Base-by-base conservation (phyloP, 2,888 invertebrate species). In the Herminia tarsipennalis region DNA sequence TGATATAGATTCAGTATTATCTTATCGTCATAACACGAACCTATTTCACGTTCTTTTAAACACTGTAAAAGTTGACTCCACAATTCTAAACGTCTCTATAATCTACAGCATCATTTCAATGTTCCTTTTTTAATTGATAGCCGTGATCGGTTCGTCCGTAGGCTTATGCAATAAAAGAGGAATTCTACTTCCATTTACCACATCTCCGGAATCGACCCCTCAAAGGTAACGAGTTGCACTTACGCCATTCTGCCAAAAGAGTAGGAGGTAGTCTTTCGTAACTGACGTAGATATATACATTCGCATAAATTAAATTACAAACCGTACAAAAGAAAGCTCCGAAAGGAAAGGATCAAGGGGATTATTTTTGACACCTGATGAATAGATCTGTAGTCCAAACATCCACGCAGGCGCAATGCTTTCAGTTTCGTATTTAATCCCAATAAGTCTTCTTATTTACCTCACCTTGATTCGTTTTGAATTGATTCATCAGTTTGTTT, bases 291-390 rank as follows among this genome's bases (percentile, higher is more conserved):
- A 17, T 16, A 40, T 43, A 33, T 30, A 33, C 32, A 30, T 21
- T 24, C 5, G 30, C 29, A 33, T 9, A 53, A 39, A 58, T 52
- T 33, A 52, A 42, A 32, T 46, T 38, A 35, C 36, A 12, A 42
- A 39, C n/a, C 16, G 6, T 14, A 37, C 28, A 29, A 60, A 39
- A 52, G 12, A 3, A 29, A 32, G 8, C 21, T n/a, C 6, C 4
- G 12, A 46, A 34, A 2, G 21, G 38, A 21, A 17, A 4, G 13
- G 10, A 45, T 24, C 32, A 28, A 24, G 6, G 2, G n/a, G 13
- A 14, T 47, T 36, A 42, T 37, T 25, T 33, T 10, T 36, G 22
- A 37, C 30, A 44, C 10, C 42, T 29, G 27, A 45, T 42, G 18
- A 51, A 55, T 44, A 41, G 24, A 18, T 36, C 38, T 25, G 13